Evolutionary conservation across 2,113 vertebrate genomes (phyloP).

Genomic region (Chauna torquata): DNA sequence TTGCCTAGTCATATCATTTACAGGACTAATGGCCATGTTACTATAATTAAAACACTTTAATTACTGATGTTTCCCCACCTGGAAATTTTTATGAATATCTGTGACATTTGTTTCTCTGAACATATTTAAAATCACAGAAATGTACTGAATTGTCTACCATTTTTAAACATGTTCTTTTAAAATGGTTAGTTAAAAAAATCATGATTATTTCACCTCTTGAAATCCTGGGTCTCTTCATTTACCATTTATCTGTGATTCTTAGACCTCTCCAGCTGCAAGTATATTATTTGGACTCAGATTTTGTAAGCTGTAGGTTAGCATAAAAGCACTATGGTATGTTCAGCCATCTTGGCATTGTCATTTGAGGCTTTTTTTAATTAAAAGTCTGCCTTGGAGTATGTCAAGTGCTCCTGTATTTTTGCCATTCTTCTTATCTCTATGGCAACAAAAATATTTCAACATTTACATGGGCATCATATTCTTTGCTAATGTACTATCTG

Average conservation of each 20-base stretch:
- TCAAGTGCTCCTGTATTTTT: constrained; percentile 81
- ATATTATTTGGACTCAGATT: constrained; percentile 1
- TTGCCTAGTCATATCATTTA: not conserved
- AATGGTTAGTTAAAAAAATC: not conserved
- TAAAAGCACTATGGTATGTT: constrained; percentile 50
- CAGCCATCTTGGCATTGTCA: constrained; percentile 79
- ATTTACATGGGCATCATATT: constrained; percentile 82
- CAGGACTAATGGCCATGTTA: not conserved
- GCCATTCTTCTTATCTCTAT: constrained; percentile 84
- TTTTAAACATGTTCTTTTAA: not conserved
- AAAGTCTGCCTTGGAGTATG: constrained; percentile 82
- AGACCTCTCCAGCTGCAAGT: not conserved
- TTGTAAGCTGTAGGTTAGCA: not conserved
- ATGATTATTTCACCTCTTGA: not conserved
- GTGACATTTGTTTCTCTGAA: not conserved
- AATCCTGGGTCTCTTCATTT: not conserved
- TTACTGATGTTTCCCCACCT: not conserved
- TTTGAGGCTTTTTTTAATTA: constrained; percentile 79
- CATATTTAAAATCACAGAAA: not conserved
- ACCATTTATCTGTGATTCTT: not conserved
- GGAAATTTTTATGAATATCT: not conserved
- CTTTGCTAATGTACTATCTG: constrained; percentile 79
- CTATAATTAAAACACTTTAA: not conserved
- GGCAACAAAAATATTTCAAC: constrained; percentile 84
- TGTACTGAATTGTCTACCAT: not conserved